Conservation (phyloP, 1,140 invertebrate genomes). For the Oedothorax gibbosus region DNA sequence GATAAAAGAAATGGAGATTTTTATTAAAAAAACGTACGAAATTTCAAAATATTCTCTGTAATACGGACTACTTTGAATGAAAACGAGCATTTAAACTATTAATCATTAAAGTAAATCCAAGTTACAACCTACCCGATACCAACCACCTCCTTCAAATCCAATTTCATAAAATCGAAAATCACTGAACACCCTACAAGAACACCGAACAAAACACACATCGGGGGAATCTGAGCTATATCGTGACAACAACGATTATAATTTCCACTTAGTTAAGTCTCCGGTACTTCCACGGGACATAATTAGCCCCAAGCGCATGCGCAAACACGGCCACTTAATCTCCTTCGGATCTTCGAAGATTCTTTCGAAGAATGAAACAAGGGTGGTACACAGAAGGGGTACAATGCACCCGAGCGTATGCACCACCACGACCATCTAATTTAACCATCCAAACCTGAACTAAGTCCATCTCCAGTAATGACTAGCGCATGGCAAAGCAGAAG, state of each 20-base stretch:
- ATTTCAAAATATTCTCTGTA: no score
- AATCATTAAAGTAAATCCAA: no score
- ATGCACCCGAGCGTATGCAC: conserved; percentile 27
- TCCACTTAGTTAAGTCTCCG: conserved; percentile 28
- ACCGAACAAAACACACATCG: not conserved
- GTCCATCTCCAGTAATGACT: conserved; percentile 33
- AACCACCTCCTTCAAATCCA: no score
- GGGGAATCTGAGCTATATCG: not conserved
- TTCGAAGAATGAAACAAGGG: no score
- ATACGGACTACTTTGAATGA: no score
- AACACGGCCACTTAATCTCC: conserved; percentile 33
- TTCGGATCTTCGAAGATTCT: not conserved
- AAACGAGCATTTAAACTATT: no score
- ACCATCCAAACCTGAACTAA: conserved; percentile 44
- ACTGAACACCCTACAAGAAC: not conserved
- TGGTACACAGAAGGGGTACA: conserved; percentile 3
- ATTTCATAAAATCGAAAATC: no score
- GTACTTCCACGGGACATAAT: conserved; percentile 18
- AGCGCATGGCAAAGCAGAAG: conserved; percentile 11
- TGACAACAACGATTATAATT: conserved; percentile 38
- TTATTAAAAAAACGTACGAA: no score
- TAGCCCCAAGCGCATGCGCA: conserved; percentile 36
- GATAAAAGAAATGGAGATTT: no score
- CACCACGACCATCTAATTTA: conserved; percentile 46
- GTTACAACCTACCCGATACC: no score